Conservation (phyloP, 2,797 vertebrate species). For the Thamnophis elegans region DNA sequence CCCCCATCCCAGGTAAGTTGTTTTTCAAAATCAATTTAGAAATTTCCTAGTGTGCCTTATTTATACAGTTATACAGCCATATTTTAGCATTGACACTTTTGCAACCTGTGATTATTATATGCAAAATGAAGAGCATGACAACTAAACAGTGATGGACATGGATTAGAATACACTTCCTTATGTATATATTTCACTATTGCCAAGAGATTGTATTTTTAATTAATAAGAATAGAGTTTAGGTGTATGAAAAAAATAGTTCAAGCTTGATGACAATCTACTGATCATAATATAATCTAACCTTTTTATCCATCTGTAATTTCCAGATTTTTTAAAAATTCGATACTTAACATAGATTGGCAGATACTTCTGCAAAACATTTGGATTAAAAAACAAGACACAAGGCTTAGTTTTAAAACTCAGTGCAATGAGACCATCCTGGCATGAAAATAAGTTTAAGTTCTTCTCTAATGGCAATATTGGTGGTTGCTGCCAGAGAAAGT, state of each 20-base stretch:
- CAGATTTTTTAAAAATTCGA: slow-evolving; percentile 13
- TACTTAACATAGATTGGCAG: neutral
- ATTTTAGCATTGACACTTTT: neutral
- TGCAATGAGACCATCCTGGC: neutral
- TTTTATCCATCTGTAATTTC: slow-evolving; percentile 2
- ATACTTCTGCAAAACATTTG: slow-evolving; percentile 20
- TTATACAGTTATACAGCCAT: neutral
- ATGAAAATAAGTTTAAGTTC: neutral
- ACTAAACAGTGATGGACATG: neutral
- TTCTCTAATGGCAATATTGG: neutral
- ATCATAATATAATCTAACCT: neutral
- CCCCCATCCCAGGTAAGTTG: slow-evolving; percentile 92
- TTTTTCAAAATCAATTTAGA: neutral
- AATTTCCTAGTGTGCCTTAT: neutral
- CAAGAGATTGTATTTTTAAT: neutral
- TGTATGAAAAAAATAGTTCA: neutral
- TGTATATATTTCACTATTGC: neutral
- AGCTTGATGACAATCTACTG: neutral
- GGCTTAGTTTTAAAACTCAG: neutral
- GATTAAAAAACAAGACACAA: neutral
- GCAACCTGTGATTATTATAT: neutral
- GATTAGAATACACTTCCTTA: neutral
- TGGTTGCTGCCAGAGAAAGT: neutral
- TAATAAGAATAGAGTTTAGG: neutral
- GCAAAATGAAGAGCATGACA: neutral